Percentiles rank a stretch among this genome's conserved stretches.
Conservation (phyloP, 2,797 vertebrate species). For the Dromococcyx pavoninus region DNA sequence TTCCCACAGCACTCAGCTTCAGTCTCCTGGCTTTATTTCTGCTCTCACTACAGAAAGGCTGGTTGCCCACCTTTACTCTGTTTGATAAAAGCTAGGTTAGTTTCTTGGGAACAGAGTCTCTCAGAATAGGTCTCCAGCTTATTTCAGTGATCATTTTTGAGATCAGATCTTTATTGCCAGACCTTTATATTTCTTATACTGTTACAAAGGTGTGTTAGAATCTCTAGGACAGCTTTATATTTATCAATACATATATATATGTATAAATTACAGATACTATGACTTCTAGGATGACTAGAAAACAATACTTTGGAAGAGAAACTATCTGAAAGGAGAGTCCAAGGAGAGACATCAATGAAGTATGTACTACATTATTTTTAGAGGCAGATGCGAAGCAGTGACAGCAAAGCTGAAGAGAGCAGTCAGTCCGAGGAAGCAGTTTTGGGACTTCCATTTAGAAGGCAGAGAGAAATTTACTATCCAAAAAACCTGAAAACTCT, state of each 20-base stretch:
- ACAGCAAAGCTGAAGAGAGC: background rate
- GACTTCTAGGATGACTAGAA: background rate
- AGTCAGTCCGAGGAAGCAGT: background rate
- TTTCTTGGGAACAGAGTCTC: background rate
- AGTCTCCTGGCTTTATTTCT: background rate
- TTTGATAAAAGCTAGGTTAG: background rate
- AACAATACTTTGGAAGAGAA: background rate
- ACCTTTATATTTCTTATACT: background rate
- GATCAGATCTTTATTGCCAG: background rate
- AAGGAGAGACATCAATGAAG: background rate
- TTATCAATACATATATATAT: background rate
- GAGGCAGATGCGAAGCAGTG: background rate
- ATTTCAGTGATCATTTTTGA: background rate
- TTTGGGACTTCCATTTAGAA: background rate
- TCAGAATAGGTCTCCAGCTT: background rate
- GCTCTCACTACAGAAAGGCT: background rate
- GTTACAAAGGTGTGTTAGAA: background rate
- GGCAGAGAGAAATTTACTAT: background rate
- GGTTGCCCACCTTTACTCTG: background rate
- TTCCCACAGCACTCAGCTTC: background rate
- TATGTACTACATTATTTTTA: background rate
- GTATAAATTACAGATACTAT: background rate
- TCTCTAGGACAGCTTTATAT: background rate
- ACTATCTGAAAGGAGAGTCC: background rate
- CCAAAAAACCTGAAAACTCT: background rate